Evolutionary conservation across 2,113 vertebrate species (phyloP).

Genomic region (Podiceps cristatus): DNA sequence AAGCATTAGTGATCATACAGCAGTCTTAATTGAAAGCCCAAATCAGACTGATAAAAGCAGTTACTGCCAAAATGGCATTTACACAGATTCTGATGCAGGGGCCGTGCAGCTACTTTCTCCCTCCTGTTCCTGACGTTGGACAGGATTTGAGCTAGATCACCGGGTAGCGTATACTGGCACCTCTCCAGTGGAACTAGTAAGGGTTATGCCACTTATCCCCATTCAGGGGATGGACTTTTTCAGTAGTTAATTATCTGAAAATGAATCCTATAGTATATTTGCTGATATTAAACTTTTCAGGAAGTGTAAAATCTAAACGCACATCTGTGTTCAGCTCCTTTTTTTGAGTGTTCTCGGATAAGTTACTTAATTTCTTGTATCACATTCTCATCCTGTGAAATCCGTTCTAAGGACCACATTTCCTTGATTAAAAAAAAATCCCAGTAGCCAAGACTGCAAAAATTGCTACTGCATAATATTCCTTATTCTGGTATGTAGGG

Average conservation of each 20-base stretch:
- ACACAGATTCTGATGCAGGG: not conserved
- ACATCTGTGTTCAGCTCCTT: not conserved
- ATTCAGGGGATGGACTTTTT: not conserved
- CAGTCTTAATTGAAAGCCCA: not conserved
- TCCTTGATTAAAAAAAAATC: not conserved
- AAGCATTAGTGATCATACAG: not conserved
- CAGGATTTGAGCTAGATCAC: not conserved
- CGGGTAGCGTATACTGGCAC: not conserved
- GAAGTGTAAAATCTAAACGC: not conserved
- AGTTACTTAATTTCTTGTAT: not conserved
- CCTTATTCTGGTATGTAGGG: rapidly evolving
- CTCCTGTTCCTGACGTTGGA: not conserved
- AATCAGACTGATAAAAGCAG: not conserved
- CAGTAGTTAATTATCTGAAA: not conserved
- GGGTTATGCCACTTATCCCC: not conserved
- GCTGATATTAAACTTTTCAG: not conserved
- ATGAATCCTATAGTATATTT: not conserved
- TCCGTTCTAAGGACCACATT: not conserved
- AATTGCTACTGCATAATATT: not conserved
- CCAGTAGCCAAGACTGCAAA: not conserved
- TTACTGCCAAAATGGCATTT: not conserved
- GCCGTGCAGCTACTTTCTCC: not conserved
- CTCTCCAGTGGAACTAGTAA: not conserved
- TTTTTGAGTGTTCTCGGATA: not conserved
- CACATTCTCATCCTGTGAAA: not conserved